Base-by-base conservation (phyloP, 92 coral and sea anemone genomes). In the Paramuricea clavata region DNA sequence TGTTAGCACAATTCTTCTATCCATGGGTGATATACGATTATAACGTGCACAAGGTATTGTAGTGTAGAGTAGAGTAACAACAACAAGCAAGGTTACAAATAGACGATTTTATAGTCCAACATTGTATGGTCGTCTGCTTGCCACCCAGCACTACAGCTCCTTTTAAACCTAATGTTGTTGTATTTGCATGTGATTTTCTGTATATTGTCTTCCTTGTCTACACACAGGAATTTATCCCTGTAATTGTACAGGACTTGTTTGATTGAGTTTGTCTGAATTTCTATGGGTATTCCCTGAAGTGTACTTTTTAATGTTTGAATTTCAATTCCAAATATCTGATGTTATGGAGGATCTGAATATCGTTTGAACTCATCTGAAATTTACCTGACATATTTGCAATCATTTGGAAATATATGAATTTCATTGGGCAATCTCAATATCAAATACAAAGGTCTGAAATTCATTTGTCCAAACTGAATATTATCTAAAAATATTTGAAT, bases 41-140 rank as follows among this genome's bases (percentile, higher is more conserved):
- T n/a, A n/a, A n/a, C n/a, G n/a, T n/a, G n/a, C n/a, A n/a, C n/a
- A n/a, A n/a, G n/a, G n/a, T n/a, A n/a, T n/a, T n/a, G n/a, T n/a
- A n/a, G n/a, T n/a, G n/a, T n/a, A n/a, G n/a, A n/a, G n/a, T n/a
- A n/a, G n/a, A n/a, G n/a, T n/a, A n/a, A n/a, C n/a, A n/a, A n/a
- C n/a, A n/a, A n/a, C n/a, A n/a, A n/a, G n/a, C n/a, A n/a, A n/a
- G n/a, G n/a, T n/a, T n/a, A n/a, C n/a, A n/a, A n/a, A n/a, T n/a
- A n/a, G n/a, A n/a, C n/a, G n/a, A n/a, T n/a, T n/a, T n/a, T n/a
- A n/a, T n/a, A n/a, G n/a, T n/a, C n/a, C n/a, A n/a, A n/a, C n/a
- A n/a, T n/a, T n/a, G n/a, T n/a, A n/a, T n/a, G n/a, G 8, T 52
- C 61, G 61, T 52, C 61, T 52, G 61, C 61, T 52, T 52, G 61